A percentile compares a stretch with the other conserved stretches of the same genome.
Evolutionary conservation across 2,888 invertebrate species (phyloP).

Genomic region (Nudaria mundana): DNA sequence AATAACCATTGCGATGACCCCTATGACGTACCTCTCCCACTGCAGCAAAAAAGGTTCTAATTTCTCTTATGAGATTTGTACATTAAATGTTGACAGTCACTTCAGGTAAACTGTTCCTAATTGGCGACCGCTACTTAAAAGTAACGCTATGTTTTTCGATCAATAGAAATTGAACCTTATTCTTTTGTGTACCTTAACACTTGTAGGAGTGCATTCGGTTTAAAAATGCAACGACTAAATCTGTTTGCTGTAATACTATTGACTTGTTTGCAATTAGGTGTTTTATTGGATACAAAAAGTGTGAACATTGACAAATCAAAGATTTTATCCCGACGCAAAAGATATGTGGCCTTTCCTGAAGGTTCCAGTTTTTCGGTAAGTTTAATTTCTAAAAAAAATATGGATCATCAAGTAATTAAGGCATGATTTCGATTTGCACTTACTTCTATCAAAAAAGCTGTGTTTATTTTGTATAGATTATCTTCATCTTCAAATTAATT

Average conservation of each 20-base stretch:
- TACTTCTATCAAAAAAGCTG: too few relatives aligned
- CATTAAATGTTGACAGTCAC: background rate
- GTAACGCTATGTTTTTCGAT: conserved; percentile 9
- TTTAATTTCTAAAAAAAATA: background rate
- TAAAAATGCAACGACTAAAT: conserved; percentile 24
- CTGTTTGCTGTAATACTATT: conserved; percentile 19
- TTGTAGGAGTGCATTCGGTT: background rate
- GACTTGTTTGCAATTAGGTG: conserved; percentile 31
- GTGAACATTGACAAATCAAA: conserved; percentile 32
- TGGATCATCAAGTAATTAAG: too few relatives aligned
- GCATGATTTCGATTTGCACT: too few relatives aligned
- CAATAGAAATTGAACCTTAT: conserved; percentile 12
- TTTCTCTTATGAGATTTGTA: conserved; percentile 14
- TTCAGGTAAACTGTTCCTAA: conserved; percentile 3
- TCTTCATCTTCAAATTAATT: too few relatives aligned
- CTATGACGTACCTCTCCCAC: background rate
- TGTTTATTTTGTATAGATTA: too few relatives aligned
- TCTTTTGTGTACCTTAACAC: conserved; percentile 5
- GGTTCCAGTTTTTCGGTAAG: conserved; percentile 85
- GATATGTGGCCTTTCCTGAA: conserved; percentile 86
- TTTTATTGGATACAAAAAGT: conserved; percentile 10
- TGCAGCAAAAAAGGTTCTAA: conserved; percentile 14
- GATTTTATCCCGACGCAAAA: conserved; percentile 79
- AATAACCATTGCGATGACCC: background rate
- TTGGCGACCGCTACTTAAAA: conserved; percentile 18